Base-by-base conservation (phyloP, 2,888 invertebrate species). In the Drosophila conformis region DNA sequence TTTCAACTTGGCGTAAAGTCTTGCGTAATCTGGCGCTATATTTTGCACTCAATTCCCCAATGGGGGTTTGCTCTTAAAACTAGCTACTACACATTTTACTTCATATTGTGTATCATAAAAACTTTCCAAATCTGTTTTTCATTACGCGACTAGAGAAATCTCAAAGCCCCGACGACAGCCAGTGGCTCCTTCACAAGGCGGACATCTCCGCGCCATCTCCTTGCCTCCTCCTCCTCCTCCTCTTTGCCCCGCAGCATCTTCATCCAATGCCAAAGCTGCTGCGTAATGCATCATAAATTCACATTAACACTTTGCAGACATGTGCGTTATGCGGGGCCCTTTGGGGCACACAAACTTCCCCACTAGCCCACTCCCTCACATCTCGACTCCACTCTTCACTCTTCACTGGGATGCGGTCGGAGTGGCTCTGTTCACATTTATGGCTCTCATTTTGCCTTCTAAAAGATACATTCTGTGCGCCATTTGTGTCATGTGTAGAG, bases 231-330 rank as follows among this genome's bases (percentile, higher is more conserved):
- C 25, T 51, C 29, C 8, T 7, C 52, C 25, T 51, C 29, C 8
- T 7, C 52, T 56, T 21, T 29, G 33, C 31, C 35, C 35, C 27
- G 57, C 58, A 71, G 59, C 73, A 21, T 38, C 40, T 29, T n/a
- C 15, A 21, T 58, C 64, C 80, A 76, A 62, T 76, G 76, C 61
- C 77, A 69, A 38, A 27, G 56, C 56, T 77, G 68, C 58, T 70
- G 78, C 86, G 89, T 90, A 86, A 86, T 86, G 86, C 90, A 90
- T 90, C 86, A 86, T 86, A 86, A 86, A 86, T 86, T 90, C 89
- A 86, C 86, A 87, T 87, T 87, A 90, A 87, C 86, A 87, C 90
- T 89, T 74, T 87, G 89, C 90, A 90, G 90, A 86, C 86, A 86
- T 90, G 89, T 90, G 89, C 73, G 80, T 85, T 79, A 82, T 70